Conservation (phyloP, 2,797 vertebrate species). For the Micrastur ruficollis region DNA sequence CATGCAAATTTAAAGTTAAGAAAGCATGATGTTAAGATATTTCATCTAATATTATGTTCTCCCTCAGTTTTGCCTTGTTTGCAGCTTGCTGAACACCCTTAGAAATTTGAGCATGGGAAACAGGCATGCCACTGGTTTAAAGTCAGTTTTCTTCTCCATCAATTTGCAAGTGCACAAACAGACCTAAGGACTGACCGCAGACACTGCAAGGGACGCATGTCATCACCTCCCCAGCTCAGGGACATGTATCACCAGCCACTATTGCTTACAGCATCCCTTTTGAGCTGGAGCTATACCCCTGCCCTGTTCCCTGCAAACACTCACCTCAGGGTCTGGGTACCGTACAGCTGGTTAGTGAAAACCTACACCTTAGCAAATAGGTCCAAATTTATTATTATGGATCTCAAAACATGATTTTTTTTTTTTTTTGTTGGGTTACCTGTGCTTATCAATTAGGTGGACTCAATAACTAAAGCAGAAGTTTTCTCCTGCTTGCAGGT, state of each 20-base stretch:
- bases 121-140: not conserved
- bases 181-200: not conserved
- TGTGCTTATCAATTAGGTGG: not conserved
- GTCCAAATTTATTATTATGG: not conserved
- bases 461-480: not conserved
- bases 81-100: not conserved
- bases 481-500: not conserved
- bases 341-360: not conserved
- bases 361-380: not conserved
- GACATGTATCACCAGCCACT: too few species aligned
- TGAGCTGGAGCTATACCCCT: not conserved
- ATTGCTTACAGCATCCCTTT: not conserved
- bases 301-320: not conserved
- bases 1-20: not conserved
- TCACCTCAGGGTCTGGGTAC: accelerated
- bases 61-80: not conserved
- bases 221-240: not conserved
- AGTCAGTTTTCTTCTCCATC: not conserved
- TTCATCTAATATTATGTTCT: not conserved
- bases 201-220: accelerated
- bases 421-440: not conserved
- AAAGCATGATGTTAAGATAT: not conserved
- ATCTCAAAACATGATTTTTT: not conserved
- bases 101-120: not conserved
- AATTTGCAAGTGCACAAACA: not conserved